Evolutionary conservation across 1,140 invertebrate species (phyloP).

Genomic region (Drosophila tristis): DNA sequence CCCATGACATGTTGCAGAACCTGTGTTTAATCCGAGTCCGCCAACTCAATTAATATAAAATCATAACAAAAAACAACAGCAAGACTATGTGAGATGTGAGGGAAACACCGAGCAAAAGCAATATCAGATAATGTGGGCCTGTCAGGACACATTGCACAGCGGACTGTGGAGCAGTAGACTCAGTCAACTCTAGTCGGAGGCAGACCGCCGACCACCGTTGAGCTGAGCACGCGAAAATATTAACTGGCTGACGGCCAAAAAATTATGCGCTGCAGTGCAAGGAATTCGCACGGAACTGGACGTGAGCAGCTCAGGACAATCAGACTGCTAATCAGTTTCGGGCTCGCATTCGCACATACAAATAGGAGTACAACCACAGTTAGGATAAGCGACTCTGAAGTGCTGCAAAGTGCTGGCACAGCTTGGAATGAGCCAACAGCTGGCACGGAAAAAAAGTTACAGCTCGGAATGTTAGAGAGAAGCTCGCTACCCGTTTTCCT

Average conservation of each 20-base stretch:
- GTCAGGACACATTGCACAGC: slow-evolving; percentile 46
- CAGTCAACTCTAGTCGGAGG: slow-evolving; percentile 24
- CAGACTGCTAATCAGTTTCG: background rate
- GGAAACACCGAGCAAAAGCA: background rate
- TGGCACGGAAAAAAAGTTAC: slow-evolving; percentile 5
- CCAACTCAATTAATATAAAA: no score
- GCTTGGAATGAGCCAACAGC: slow-evolving; percentile 30
- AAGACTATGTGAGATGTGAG: background rate
- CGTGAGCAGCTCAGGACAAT: slow-evolving; percentile 43
- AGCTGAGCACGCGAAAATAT: slow-evolving; percentile 58
- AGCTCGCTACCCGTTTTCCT: no score
- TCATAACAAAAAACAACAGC: background rate
- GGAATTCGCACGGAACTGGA: slow-evolving; percentile 22
- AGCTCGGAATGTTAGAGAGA: slow-evolving; percentile 18
- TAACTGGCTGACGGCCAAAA: slow-evolving; percentile 60
- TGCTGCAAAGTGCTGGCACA: slow-evolving; percentile 51
- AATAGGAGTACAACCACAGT: slow-evolving; percentile 48
- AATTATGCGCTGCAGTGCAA: slow-evolving; percentile 49
- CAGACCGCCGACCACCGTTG: slow-evolving; percentile 8
- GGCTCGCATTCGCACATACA: slow-evolving; percentile 12
- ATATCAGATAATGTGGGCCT: slow-evolving; percentile 50
- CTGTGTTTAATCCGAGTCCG: no score
- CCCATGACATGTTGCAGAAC: no score
- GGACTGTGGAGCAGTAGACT: background rate
- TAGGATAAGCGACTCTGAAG: slow-evolving; percentile 61